These are phyloP conservation scores for Pseudobourletiella spinata DNA, from an alignment of 1,140 invertebrate genomes.

Conservation along the genomic window DNA sequence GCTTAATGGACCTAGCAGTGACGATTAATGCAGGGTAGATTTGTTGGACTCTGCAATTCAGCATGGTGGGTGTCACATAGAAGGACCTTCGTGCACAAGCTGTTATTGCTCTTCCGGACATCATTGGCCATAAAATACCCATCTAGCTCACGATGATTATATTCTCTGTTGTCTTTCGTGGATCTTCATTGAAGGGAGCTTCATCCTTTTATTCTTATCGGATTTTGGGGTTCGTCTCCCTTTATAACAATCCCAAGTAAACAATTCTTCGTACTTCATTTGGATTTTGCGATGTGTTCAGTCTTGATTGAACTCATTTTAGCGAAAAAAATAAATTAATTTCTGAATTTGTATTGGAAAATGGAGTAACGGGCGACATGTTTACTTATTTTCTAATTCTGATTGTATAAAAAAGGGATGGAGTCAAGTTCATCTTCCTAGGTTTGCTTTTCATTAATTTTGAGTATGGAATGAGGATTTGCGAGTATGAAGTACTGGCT, in stretches of 20 bases:
- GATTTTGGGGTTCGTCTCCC: background rate
- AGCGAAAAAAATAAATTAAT: too few species aligned
- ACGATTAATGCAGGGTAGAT: too few species aligned
- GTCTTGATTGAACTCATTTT: too few species aligned
- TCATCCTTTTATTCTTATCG: background rate
- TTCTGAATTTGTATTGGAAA: too few species aligned
- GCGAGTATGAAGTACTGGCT: too few species aligned
- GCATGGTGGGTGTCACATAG: background rate
- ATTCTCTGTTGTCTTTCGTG: background rate
- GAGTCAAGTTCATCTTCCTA: too few species aligned
- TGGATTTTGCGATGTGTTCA: background rate
- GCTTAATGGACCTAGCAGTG: too few species aligned
- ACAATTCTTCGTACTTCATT: background rate
- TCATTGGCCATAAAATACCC: conserved; percentile 11
- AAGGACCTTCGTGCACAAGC: background rate
- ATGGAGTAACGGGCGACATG: too few species aligned
- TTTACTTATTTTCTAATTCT: too few species aligned
- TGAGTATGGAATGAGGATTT: too few species aligned
- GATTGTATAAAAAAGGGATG: too few species aligned
- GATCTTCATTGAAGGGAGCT: background rate
- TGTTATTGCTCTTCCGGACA: conserved; percentile 12
- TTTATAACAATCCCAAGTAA: background rate
- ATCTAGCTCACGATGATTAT: conserved; percentile 5
- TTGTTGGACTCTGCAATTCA: background rate
- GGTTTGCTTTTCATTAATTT: too few species aligned